These are phyloP conservation scores for Chironex yamaguchii DNA, from an alignment of 30 jellyfish, hydroid and myxozoan species.

Conservation along the genomic window DNA sequence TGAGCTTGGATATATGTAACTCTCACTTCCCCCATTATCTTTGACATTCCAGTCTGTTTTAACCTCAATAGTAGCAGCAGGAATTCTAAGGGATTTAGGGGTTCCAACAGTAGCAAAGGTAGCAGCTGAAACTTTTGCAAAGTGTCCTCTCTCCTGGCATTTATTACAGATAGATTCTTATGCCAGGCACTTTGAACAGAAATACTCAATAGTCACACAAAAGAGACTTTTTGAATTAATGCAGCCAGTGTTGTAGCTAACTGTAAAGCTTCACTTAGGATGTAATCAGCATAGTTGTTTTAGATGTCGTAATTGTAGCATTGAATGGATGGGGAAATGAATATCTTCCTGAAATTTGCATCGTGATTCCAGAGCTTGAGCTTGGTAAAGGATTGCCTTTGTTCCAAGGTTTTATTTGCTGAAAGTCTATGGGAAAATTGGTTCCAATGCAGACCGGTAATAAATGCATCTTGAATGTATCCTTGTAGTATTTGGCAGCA, in stretches of 20 bases:
- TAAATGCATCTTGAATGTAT: conserved; percentile 77
- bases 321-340: not conserved
- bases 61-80: not conserved
- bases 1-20: conserved; percentile 3
- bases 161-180: not conserved
- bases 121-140: conserved; percentile 32
- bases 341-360: conserved; percentile 37
- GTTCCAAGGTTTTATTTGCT: conserved; percentile 49
- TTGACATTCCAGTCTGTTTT: conserved; percentile 4
- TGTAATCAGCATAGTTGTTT: not conserved
- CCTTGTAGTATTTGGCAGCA: no score
- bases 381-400: conserved; percentile 50
- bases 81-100: conserved; percentile 8
- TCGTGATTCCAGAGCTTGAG: conserved; percentile 55
- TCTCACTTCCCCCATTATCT: conserved; percentile 41
- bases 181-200: conserved; percentile 52
- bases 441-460: conserved; percentile 60
- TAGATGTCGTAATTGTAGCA: not conserved
- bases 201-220: conserved; percentile 2
- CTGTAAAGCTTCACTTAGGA: not conserved
- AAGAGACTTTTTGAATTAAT: not conserved
- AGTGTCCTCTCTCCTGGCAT: conserved; percentile 44
- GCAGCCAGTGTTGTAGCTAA: not conserved
- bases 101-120: conserved; percentile 3
- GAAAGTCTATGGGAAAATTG: conserved; percentile 60